Conservation (phyloP, 2,797 vertebrate species). For the Luscinia luscinia region DNA sequence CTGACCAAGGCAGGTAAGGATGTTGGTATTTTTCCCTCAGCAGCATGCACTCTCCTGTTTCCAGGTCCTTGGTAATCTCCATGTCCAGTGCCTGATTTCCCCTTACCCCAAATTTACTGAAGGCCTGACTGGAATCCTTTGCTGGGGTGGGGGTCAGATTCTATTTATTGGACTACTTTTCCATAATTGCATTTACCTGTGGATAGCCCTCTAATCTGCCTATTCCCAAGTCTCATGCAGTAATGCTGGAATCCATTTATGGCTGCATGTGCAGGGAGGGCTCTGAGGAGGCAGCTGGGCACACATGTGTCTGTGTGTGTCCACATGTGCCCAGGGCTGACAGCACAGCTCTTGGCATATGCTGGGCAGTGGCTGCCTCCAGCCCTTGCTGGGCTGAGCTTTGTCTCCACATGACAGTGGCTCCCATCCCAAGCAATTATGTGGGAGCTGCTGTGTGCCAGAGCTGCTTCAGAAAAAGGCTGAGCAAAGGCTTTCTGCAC, state of each 20-base stretch:
- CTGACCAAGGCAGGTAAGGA: neutral
- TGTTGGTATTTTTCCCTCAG: neutral
- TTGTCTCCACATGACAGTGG: neutral
- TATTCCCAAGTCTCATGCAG: neutral
- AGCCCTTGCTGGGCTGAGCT: neutral
- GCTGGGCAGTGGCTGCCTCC: neutral
- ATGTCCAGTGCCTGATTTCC: neutral
- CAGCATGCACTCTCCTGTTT: neutral
- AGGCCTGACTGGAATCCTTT: neutral
- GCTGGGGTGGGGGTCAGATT: neutral
- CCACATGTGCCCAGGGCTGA: fast-evolving
- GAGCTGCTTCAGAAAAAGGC: neutral
- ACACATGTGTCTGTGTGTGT: neutral
- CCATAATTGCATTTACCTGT: neutral
- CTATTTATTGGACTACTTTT: neutral
- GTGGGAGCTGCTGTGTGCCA: neutral
- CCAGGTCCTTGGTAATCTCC: neutral
- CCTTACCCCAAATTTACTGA: conserved; percentile 17
- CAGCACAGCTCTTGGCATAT: neutral
- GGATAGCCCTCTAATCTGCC: conserved; percentile 5
- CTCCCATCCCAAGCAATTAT: neutral
- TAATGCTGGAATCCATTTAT: neutral
- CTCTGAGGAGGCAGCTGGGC: neutral
- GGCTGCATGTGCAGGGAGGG: fast-evolving
- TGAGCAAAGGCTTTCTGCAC: neutral